phyloP scores from a whole-genome alignment of 2,113 vertebrate species.

The Datnioides undecimradiatus region DNA sequence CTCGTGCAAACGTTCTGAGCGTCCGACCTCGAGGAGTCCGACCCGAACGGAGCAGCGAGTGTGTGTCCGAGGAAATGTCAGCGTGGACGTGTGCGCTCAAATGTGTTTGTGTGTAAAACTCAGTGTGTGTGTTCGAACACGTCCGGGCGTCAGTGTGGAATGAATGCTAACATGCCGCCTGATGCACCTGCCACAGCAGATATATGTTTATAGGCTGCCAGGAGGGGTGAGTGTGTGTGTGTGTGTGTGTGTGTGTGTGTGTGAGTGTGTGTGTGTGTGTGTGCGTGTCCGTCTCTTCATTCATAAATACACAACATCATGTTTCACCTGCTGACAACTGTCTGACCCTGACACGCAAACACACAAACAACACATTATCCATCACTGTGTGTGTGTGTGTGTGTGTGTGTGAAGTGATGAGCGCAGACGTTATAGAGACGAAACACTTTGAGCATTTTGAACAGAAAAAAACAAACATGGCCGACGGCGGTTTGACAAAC shows the following conservation, averaged over 20 bases:
- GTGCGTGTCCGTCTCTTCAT: too few species aligned
- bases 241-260: background rate
- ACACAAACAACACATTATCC: background rate
- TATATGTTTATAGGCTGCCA: slow-evolving; percentile 10
- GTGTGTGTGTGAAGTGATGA: background rate
- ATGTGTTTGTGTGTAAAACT: background rate
- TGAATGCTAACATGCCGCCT: background rate
- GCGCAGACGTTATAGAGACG: too few species aligned
- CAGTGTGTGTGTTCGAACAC: background rate
- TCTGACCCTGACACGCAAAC: background rate
- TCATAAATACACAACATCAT: background rate
- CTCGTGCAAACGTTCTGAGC: too few species aligned
- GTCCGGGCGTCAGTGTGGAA: background rate
- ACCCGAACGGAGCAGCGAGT: too few species aligned
- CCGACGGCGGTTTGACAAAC: too few species aligned
- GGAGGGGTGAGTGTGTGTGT: background rate
- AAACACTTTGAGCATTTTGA: too few species aligned
- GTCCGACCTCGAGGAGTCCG: too few species aligned
- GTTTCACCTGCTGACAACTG: slow-evolving; percentile 1
- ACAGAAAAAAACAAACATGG: too few species aligned
- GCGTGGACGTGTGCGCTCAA: too few species aligned
- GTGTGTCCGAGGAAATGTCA: too few species aligned
- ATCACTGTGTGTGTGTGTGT: background rate
- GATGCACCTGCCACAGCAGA: background rate
- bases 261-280: background rate